Evolutionary conservation across 1,140 invertebrate species (phyloP), one percentile per base, ranked within the genome.

Genomic region (Stratiolaelaps scimitus): DNA sequence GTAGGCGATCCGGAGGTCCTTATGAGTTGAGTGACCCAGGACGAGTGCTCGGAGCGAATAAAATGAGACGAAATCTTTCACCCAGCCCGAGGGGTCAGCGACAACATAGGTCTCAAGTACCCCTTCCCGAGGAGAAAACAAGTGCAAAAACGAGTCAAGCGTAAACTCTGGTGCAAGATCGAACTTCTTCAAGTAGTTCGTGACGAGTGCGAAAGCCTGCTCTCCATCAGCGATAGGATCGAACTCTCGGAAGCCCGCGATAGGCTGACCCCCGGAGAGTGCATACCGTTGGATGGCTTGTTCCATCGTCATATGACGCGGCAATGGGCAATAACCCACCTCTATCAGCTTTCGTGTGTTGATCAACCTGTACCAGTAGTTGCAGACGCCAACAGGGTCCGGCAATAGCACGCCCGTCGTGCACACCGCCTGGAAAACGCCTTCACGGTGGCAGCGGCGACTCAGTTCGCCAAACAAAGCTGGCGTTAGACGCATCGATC

Each of bases 291-390:
- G 98, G 19, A 98, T 79, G 17, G 92, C 97, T 74, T 94, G 81
- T 75, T 95, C 90, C 88, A 99, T 93, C n/a, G 94, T 99, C 94
- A 98, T 98, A 74, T 99, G 98, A 48, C 90, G 81, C 53, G 87
- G 89, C 40, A 99, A 76, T 76, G 94, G 91, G 56, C 92, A 97
- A 79, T 99, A 99, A 74, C 94, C 92, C 20, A 94, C 88, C 73
- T 97, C 94, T 72, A 98, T 95, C 71, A 99, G 78, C 76, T 99
- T 98, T 75, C 94, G 92, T 70, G 93, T 92, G 80, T 99, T 98
- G 7, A 98, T 78, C 2, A 93, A 97, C 67, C 95, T 84, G 80
- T 98, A 95, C 92, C 92, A 98, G 74, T 98, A 98, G 71, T 90
- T 85, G 79, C 93, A 98, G 43, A 89, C 92, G n/a, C 88, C 85